Base-by-base conservation (phyloP, 2,888 invertebrate species). In the Diploptera punctata region DNA sequence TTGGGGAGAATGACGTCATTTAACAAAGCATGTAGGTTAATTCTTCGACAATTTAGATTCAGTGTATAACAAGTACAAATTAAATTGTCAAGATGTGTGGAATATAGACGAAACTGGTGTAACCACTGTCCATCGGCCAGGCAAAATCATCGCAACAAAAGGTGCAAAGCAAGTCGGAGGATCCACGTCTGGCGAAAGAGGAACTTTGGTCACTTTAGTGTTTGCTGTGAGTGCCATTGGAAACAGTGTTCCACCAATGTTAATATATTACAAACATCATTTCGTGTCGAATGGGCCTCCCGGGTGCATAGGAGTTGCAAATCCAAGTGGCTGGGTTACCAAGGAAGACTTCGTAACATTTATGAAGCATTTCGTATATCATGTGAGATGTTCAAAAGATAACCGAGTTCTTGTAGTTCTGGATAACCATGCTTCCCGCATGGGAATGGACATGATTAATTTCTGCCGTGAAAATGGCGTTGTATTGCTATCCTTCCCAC, bases 91-190 rank as follows among this genome's bases (percentile, higher is more conserved):
- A 52, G 52, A 19, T 21, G 21, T 21, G 4, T 19, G 18, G 13
- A 52, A 52, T 52, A 18, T 52, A 29, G 82, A 83, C 76, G 82
- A 84, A 77, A 81, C 81, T 33, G 81, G 79, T 0, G 73, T 82
- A 4, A 80, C 81, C 21, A 84, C 82, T 2, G 83, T 83, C 1
- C 82, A 82, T 62, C 81, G 77, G 71, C 78, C 80, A 18, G 73
- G 77, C 26, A 80, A 80, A 76, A 78, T 82, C 70, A 71, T 82
- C 73, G 80, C 81, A 43, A 67, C 75, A 33, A 82, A 78, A 73
- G 81, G 82, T 4, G 74, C 77, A 43, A 83, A 83, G 68, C 82
- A 83, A 77, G 80, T 84, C 52, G 82, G 80, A 3, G 73, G 78
- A 68, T 68, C 82, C 10, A 81, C 80, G 26, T 81, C 81, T 67